These are phyloP conservation scores for Sipha flava DNA, from an alignment of 1,140 invertebrate genomes.

Conservation along the genomic window DNA sequence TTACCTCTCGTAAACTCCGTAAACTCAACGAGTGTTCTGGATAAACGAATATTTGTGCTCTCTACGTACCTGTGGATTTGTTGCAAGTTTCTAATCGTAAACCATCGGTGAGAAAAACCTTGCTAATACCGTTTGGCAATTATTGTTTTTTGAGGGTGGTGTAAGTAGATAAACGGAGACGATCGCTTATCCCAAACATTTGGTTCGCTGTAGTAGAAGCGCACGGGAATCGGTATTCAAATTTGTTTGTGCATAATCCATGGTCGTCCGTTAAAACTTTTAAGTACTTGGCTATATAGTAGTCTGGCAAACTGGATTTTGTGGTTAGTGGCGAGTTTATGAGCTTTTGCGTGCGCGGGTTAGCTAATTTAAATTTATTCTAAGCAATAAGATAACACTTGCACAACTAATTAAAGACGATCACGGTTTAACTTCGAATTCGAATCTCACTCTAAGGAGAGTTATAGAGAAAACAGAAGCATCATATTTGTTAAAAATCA, in stretches of 20 bases:
- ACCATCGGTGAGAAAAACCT: no score
- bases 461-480: neutral
- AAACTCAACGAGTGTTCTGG: no score
- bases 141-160: no score
- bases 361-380: conserved; percentile 13
- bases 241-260: neutral
- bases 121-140: no score
- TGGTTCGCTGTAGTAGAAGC: neutral
- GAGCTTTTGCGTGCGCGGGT: neutral
- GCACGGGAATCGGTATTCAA: neutral
- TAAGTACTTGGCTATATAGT: neutral
- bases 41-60: no score
- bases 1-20: no score
- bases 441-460: neutral
- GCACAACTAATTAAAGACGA: neutral
- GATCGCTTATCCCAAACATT: no score
- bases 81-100: no score
- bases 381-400: neutral
- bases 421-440: neutral
- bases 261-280: neutral
- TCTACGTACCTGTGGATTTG: no score
- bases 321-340: neutral
- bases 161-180: no score
- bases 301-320: neutral
- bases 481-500: no score